Evolutionary conservation across 1,140 invertebrate genomes (phyloP).

Genomic region (Drosophila chauvacae): DNA sequence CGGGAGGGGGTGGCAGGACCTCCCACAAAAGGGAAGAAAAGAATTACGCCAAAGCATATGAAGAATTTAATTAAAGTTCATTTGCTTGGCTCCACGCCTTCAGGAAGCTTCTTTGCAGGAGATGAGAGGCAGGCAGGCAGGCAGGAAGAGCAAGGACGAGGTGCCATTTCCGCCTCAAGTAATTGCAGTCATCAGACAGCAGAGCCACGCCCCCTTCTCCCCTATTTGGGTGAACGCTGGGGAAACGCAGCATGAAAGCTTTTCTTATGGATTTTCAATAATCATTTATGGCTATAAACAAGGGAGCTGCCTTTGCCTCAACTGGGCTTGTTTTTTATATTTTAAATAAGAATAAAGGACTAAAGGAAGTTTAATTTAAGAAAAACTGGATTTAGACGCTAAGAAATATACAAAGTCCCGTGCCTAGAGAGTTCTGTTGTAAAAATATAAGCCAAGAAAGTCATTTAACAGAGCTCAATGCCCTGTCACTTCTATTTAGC

Average conservation of each 20-base stretch:
- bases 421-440: no score
- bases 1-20: background rate
- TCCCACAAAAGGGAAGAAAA: slow-evolving; percentile 36
- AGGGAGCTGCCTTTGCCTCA: no score
- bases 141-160: slow-evolving; percentile 6
- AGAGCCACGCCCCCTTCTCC: background rate
- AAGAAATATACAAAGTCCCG: no score
- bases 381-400: no score
- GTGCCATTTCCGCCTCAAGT: slow-evolving; percentile 67
- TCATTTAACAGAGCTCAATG: background rate
- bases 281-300: slow-evolving; percentile 1
- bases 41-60: slow-evolving; percentile 65
- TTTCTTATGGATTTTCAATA: slow-evolving; percentile 30
- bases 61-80: slow-evolving; percentile 82
- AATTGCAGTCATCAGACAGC: slow-evolving; percentile 60
- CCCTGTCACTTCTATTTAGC: background rate
- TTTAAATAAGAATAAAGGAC: background rate
- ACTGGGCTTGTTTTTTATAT: background rate
- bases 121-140: no score
- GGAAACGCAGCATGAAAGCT: slow-evolving; percentile 5
- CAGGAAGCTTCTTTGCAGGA: slow-evolving; percentile 1
- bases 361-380: background rate
- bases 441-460: background rate
- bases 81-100: slow-evolving; percentile 48
- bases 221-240: background rate